Base-by-base conservation (phyloP, 2,888 invertebrate species). In the Tipula unca region DNA sequence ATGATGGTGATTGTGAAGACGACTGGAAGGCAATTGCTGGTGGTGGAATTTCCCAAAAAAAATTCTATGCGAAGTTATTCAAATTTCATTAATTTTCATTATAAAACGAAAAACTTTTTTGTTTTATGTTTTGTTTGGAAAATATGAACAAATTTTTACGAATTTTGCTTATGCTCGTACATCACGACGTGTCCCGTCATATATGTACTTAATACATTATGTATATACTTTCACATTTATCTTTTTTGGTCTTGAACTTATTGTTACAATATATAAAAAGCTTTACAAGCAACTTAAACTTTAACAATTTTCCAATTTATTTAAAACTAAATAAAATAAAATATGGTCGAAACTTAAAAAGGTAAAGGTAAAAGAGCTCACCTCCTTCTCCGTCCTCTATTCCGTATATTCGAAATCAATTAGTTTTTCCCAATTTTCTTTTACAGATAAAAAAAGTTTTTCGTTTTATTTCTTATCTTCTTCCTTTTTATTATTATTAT, bases 61-160 rank as follows among this genome's bases (percentile, higher is more conserved):
- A 69, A 69, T 25, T 69, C 69, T 69, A 69, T 69, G 69, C 10
- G 13, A 69, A 69, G 69, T 69, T 69, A 69, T 69, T 69, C 69
- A 69, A 69, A 69, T 69, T 69, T 25, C 69, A 69, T 69, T 69
- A 69, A 25, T 69, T 69, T 69, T 69, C 69, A 13, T 69, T 69
- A 69, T n/a, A n/a, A 69, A 69, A 69, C n/a, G 48, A n/a, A 48
- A 69, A 69, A 69, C 69, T 69, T 69, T 69, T 25, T 69, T 69
- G 3, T 32, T 1, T 32, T 32, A 4, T 54, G 48, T 54, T 69
- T 69, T 69, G 25, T 69, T 69, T 69, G 1, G 20, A 25, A 69
- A 69, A 69, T n/a, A 69, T 14, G 48, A 48, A 54, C 48, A 17
- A 54, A 20, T 69, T 69, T 69, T 69, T 69, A 69, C 10, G 13